Conservation (phyloP, 2,888 invertebrate species). For the Lamellibrachia satsuma region DNA sequence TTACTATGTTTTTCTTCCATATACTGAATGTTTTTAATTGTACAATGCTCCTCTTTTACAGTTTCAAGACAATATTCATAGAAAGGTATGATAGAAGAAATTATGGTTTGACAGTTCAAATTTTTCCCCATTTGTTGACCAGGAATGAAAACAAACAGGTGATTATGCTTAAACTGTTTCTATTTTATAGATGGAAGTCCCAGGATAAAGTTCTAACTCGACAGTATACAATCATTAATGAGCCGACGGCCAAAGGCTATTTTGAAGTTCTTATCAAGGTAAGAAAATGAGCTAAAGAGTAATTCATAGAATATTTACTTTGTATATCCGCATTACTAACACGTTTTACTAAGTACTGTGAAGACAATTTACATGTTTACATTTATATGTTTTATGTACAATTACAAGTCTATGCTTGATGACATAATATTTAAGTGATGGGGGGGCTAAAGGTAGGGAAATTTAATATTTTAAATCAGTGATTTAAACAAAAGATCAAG, state of each 20-base stretch:
- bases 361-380: too few relatives aligned
- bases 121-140: not conserved
- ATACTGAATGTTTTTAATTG: too few relatives aligned
- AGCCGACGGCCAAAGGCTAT: slow-evolving; percentile 51
- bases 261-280: slow-evolving; percentile 75
- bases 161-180: not conserved
- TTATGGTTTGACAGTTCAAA: not conserved
- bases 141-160: too few relatives aligned
- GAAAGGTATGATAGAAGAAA: not conserved
- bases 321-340: not conserved
- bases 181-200: slow-evolving; percentile 28
- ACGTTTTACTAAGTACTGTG: not conserved
- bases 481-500: too few relatives aligned
- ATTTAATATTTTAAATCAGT: too few relatives aligned
- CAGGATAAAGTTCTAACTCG: slow-evolving; percentile 60
- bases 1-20: not conserved
- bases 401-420: too few relatives aligned
- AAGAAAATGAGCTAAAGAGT: slow-evolving; percentile 24
- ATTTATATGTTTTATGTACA: too few relatives aligned
- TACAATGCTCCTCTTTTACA: too few relatives aligned
- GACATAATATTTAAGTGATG: too few relatives aligned
- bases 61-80: not conserved
- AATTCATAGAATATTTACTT: not conserved
- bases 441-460: too few relatives aligned
- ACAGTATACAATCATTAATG: slow-evolving; percentile 70